phyloP scores from a whole-genome alignment of 2,888 invertebrate genomes.

The Caprella mutica region DNA sequence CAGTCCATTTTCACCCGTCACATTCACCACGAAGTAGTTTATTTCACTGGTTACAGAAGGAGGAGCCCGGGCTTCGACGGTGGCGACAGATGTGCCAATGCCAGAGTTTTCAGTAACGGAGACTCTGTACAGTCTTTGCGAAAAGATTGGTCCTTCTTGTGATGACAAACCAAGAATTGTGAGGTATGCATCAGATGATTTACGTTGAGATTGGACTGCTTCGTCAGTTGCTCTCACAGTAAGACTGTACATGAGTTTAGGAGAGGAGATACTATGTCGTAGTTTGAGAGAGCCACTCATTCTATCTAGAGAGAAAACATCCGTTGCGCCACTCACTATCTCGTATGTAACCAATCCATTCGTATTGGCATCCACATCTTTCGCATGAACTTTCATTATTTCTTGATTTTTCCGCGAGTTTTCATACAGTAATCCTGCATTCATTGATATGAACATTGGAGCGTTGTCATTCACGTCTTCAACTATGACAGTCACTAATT shows the following conservation, averaged over 20 bases:
- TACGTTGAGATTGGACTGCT: conserved; percentile 74
- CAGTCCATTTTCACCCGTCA: conserved; percentile 50
- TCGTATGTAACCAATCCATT: conserved; percentile 88
- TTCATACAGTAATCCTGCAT: conserved; percentile 67
- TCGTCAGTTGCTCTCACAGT: conserved; percentile 83
- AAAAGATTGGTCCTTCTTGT: conserved; percentile 43
- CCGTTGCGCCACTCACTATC: conserved; percentile 58
- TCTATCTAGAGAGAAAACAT: conserved; percentile 68
- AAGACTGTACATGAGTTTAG: conserved; percentile 53
- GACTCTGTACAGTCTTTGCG: conserved; percentile 54
- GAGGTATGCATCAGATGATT: conserved; percentile 74
- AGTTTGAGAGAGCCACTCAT: conserved; percentile 63
- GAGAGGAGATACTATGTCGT: conserved; percentile 48
- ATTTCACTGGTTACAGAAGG: neutral
- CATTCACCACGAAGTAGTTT: conserved; percentile 65
- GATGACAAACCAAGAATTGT: conserved; percentile 52
- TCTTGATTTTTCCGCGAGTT: conserved; percentile 46
- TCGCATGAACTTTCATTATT: conserved; percentile 67
- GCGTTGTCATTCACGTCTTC: conserved; percentile 47
- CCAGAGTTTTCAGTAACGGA: conserved; percentile 81
- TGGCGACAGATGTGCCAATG: conserved; percentile 69
- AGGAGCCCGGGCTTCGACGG: conserved; percentile 65
- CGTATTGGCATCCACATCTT: conserved; percentile 78
- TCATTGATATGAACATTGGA: conserved; percentile 50
- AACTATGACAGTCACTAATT: conserved; percentile 80